phyloP scores from a whole-genome alignment of 2,113 vertebrate species.

The Anseranas semipalmata region DNA sequence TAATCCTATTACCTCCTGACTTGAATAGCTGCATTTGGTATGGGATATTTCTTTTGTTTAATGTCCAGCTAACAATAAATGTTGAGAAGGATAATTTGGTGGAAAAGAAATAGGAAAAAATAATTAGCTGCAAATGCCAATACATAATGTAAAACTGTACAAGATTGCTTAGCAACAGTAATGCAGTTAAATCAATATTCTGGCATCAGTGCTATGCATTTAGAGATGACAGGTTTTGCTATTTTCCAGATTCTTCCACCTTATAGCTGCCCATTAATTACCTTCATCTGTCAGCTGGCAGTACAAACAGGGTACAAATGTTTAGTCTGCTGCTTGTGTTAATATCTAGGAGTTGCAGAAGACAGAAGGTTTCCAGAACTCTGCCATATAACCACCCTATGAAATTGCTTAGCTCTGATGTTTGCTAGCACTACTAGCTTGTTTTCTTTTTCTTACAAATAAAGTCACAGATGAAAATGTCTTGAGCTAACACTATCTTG shows the following conservation, averaged over 20 bases:
- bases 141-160: background rate
- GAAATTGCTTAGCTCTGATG: constrained; percentile 55
- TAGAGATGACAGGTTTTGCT: constrained; percentile 41
- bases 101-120: background rate
- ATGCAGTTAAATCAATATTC: constrained; percentile 53
- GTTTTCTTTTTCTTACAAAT: constrained; percentile 44
- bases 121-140: background rate
- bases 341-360: constrained; percentile 59
- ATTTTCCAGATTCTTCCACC: constrained; percentile 67
- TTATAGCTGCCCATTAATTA: constrained; percentile 77
- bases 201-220: constrained; percentile 36
- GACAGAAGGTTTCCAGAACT: constrained; percentile 71
- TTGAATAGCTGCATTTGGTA: background rate
- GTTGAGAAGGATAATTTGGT: background rate
- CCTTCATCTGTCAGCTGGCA: constrained; percentile 73
- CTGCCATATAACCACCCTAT: constrained; percentile 51
- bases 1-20: constrained; percentile 31
- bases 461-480: background rate
- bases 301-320: constrained; percentile 70
- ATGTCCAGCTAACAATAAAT: background rate
- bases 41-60: background rate
- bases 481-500: background rate
- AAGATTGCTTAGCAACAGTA: constrained; percentile 1
- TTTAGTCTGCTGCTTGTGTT: constrained; percentile 81
- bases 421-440: constrained; percentile 10